Percentiles rank a stretch among this genome's conserved stretches.
phyloP scores from a whole-genome alignment of 2,888 invertebrate genomes.

The Epinotia bilunana region DNA sequence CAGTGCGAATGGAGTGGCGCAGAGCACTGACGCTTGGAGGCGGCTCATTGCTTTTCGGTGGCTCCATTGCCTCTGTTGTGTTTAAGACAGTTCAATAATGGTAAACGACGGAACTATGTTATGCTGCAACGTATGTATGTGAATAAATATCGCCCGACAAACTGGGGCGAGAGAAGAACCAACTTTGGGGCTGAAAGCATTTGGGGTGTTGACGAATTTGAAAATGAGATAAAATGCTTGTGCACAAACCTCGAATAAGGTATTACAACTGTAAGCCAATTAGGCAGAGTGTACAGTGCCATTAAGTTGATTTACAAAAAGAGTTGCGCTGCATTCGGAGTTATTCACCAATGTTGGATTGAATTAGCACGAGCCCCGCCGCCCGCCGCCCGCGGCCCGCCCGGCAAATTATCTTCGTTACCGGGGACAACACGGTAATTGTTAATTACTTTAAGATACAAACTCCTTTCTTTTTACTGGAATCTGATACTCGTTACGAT shows the following conservation, averaged over 20 bases:
- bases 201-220: background rate
- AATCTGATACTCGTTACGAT: conserved; percentile 45
- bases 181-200: background rate
- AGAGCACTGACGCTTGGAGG: conserved; percentile 67
- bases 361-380: conserved; percentile 61
- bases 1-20: conserved; percentile 74
- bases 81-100: conserved; percentile 57
- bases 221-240: conserved; percentile 4
- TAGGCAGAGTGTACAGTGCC: conserved; percentile 21
- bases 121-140: background rate
- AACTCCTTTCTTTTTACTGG: conserved; percentile 51
- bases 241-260: conserved; percentile 11
- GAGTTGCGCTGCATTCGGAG: conserved; percentile 60
- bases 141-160: conserved; percentile 3
- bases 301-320: conserved; percentile 50
- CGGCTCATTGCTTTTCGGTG: conserved; percentile 73
- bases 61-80: conserved; percentile 68
- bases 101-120: conserved; percentile 31
- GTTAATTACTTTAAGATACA: conserved; percentile 66
- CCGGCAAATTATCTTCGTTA: conserved; percentile 69
- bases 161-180: background rate
- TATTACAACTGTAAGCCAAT: conserved; percentile 17
- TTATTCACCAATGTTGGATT: conserved; percentile 65
- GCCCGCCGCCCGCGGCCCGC: conserved; percentile 46
- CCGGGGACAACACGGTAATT: conserved; percentile 63